These are phyloP conservation scores for Eolophus roseicapilla DNA, from an alignment of 2,113 vertebrate genomes.

Conservation along the genomic window DNA sequence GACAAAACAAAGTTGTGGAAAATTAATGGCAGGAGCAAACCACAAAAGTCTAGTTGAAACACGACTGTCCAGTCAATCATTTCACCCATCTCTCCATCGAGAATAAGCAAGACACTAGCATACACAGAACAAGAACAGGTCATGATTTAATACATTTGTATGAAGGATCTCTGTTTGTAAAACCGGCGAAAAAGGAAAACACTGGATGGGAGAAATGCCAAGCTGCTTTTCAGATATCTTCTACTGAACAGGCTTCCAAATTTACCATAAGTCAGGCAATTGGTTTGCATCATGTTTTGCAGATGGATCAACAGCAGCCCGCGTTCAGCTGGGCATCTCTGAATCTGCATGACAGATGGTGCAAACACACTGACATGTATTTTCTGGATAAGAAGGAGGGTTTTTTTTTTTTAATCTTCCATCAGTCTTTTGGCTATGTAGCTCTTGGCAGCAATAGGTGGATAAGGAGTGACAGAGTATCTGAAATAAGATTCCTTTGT, in stretches of 20 bases:
- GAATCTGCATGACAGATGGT: constrained; percentile 53
- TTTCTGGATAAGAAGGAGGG: neutral
- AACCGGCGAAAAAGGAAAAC: neutral
- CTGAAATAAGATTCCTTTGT: constrained; percentile 33
- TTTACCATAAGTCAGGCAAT: neutral
- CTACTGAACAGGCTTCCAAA: neutral
- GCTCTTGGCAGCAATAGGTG: constrained; percentile 18
- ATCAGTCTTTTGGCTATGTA: constrained; percentile 7
- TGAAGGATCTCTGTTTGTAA: neutral
- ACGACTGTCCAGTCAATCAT: neutral
- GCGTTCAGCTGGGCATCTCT: constrained; percentile 39
- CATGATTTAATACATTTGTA: neutral
- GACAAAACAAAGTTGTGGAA: neutral
- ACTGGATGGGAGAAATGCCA: neutral
- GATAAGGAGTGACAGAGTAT: neutral
- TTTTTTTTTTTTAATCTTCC: neutral
- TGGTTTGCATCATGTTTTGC: constrained; percentile 19
- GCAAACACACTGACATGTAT: constrained; percentile 14
- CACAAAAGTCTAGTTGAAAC: neutral
- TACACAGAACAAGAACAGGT: fast-evolving
- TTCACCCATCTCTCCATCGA: neutral
- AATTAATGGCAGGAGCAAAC: neutral
- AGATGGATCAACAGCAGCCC: constrained; percentile 40
- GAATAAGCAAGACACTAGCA: neutral
- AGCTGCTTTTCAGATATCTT: neutral